Percentiles rank a stretch among this genome's conserved stretches.
phyloP scores from a whole-genome alignment of 2,888 invertebrate species.

The Drosophila recens region DNA sequence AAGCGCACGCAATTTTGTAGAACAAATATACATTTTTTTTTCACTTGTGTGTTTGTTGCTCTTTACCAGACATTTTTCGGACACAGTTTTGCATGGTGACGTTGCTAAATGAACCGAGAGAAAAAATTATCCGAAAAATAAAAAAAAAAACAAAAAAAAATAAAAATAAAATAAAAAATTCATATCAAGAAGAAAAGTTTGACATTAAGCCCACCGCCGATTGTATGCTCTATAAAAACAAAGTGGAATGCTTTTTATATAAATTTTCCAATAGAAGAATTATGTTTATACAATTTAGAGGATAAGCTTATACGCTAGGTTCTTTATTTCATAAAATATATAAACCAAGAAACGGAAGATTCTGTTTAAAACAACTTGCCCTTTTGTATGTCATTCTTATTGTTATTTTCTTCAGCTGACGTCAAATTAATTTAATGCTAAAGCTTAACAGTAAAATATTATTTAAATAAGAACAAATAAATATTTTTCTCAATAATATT shows the following conservation, averaged over 20 bases:
- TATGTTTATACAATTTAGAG: no score
- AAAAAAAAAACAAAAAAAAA: conserved; percentile 30
- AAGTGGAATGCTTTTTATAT: not conserved
- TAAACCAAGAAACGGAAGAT: no score
- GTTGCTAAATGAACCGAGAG: conserved; percentile 75
- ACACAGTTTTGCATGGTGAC: conserved; percentile 73
- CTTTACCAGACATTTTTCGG: conserved; percentile 62
- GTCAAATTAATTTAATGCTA: not conserved
- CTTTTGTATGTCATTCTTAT: no score
- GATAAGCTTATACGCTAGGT: no score
- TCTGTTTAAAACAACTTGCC: no score
- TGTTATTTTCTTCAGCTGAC: no score
- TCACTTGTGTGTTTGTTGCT: conserved; percentile 46
- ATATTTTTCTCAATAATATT: not conserved
- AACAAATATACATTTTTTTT: conserved; percentile 72
- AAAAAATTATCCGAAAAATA: conserved; percentile 68
- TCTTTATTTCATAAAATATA: no score
- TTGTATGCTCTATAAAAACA: conserved; percentile 24
- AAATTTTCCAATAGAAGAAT: no score
- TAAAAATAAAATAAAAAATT: conserved; percentile 55
- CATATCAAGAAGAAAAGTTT: conserved; percentile 47
- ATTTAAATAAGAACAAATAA: not conserved
- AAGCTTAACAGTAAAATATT: no score
- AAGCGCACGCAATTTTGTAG: conserved; percentile 70
- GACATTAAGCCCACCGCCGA: not conserved